Conservation (phyloP, 53 echinoderm and acorn worm genomes). For the Holothuria leucospilota region DNA sequence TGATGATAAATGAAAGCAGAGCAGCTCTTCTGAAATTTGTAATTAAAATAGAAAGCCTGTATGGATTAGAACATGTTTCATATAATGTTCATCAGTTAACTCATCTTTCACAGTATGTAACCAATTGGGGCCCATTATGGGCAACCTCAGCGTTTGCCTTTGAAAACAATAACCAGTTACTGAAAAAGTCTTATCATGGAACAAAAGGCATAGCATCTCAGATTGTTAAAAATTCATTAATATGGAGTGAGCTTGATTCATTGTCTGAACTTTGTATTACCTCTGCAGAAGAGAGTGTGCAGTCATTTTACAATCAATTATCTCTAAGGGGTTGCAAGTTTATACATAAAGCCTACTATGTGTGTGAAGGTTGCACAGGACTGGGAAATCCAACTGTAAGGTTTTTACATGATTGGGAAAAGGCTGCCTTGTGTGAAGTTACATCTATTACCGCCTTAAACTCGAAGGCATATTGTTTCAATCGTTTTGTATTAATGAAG, state of each 20-base stretch:
- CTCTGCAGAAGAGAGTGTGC: background rate
- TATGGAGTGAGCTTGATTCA: background rate
- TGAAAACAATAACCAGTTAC: constrained; percentile 58
- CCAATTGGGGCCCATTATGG: constrained; percentile 72
- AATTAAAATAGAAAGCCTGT: constrained; percentile 53
- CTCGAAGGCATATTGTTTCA: background rate
- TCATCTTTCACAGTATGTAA: constrained; percentile 48
- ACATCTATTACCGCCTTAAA: background rate
- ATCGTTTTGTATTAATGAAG: background rate
- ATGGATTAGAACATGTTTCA: constrained; percentile 55
- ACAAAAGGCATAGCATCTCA: constrained; percentile 61
- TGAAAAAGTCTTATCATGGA: constrained; percentile 49
- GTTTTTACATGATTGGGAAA: background rate
- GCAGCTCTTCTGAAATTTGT: constrained; percentile 63
- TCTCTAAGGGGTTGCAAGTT: constrained; percentile 6
- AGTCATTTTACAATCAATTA: background rate
- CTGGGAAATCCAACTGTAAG: constrained; percentile 1
- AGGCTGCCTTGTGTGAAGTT: background rate
- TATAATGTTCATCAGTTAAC: constrained; percentile 44
- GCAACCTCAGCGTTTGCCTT: constrained; percentile 69
- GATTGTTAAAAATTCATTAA: background rate
- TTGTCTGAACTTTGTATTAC: background rate
- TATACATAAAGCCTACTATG: background rate
- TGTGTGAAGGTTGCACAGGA: constrained; percentile 1
- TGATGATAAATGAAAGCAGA: constrained; percentile 42